These are phyloP conservation scores for Carollia perspicillata DNA, from an alignment of 2,113 vertebrate species.

Conservation along the genomic window DNA sequence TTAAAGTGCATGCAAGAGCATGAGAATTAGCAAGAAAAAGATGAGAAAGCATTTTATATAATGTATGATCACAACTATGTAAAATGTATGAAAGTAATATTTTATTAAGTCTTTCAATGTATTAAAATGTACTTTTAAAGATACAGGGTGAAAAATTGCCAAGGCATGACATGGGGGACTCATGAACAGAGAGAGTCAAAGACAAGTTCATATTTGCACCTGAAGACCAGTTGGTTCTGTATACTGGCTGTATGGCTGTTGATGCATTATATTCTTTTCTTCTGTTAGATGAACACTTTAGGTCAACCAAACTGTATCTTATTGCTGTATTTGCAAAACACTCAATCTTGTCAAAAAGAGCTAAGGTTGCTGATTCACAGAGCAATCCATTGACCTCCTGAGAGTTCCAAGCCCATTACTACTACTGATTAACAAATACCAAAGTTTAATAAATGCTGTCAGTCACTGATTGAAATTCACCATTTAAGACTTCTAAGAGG, in stretches of 20 bases:
- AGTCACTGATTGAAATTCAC: background rate
- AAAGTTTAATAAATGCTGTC: background rate
- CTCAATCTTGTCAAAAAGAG: background rate
- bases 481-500: background rate
- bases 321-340: background rate
- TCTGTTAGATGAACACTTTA: background rate
- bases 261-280: background rate
- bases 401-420: background rate
- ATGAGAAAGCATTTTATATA: background rate
- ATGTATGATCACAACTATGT: background rate
- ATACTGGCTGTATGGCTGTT: background rate
- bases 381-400: background rate
- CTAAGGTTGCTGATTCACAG: background rate
- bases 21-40: background rate
- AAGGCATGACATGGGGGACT: background rate
- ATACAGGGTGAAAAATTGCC: background rate
- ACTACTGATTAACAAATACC: background rate
- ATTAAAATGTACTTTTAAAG: background rate
- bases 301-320: background rate
- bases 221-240: background rate
- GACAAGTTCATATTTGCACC: background rate
- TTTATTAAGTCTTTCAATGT: background rate
- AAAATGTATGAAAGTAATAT: constrained; percentile 8
- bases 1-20: background rate
- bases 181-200: background rate